A percentile compares a stretch with the other conserved stretches of the same genome.
These are phyloP conservation scores for Chymomyza amoena DNA, from an alignment of 2,888 invertebrate genomes.

Conservation along the genomic window DNA sequence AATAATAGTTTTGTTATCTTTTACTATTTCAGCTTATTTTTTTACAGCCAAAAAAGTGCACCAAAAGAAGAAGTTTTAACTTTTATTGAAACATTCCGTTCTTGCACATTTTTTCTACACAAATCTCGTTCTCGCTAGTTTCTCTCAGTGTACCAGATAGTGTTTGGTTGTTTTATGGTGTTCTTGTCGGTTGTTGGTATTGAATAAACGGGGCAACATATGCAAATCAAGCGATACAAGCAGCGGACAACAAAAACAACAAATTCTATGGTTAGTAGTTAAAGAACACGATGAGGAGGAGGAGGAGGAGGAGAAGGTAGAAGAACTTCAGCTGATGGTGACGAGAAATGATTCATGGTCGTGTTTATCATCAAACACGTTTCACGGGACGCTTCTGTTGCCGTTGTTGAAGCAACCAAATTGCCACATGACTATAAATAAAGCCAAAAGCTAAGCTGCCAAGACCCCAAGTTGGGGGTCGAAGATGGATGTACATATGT, in stretches of 20 bases:
- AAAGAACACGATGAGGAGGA: not conserved
- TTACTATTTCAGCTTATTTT: no score
- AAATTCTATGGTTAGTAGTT: not conserved
- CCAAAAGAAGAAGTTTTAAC: no score
- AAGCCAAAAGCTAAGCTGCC: slow-evolving; percentile 42
- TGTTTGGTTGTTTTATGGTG: not conserved
- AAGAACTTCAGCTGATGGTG: slow-evolving; percentile 5
- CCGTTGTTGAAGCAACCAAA: slow-evolving; percentile 56
- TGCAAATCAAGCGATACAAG: slow-evolving; percentile 64
- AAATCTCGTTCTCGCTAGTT: no score
- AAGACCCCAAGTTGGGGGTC: not conserved
- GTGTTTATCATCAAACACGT: slow-evolving; percentile 72
- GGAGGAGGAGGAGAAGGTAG: not conserved
- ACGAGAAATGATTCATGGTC: slow-evolving; percentile 67
- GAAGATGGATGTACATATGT: not conserved
- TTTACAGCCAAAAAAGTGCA: no score
- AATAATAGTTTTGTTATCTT: no score
- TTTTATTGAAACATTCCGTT: no score
- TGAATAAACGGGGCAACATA: slow-evolving; percentile 21
- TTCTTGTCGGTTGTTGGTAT: not conserved
- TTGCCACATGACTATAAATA: slow-evolving; percentile 49
- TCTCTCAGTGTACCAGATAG: no score
- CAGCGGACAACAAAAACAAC: slow-evolving; percentile 11
- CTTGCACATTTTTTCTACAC: no score
- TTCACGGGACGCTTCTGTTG: slow-evolving; percentile 49